These are phyloP conservation scores for Drepana arcuata DNA, from an alignment of 1,140 invertebrate genomes.

Conservation along the genomic window DNA sequence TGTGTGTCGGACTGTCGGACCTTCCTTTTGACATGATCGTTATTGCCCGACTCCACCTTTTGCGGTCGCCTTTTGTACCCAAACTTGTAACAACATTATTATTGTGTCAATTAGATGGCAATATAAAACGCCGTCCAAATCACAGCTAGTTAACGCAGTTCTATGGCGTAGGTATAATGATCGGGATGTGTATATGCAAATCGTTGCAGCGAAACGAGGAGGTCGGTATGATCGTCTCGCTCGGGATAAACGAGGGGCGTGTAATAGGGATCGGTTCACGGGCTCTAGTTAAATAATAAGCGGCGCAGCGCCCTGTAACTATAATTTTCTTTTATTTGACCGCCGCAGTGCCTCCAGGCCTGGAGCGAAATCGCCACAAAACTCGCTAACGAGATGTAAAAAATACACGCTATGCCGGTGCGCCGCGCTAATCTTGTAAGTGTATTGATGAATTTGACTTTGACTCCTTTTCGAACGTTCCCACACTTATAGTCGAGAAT, in stretches of 20 bases:
- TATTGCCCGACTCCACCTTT: constrained; percentile 58
- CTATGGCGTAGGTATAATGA: constrained; percentile 14
- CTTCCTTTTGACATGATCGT: constrained; percentile 69
- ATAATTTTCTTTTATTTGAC: constrained; percentile 64
- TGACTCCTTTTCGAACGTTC: constrained; percentile 13
- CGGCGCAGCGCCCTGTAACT: constrained; percentile 57
- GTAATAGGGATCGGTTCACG: constrained; percentile 45
- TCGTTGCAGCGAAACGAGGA: constrained; percentile 19
- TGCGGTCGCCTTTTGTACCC: constrained; percentile 60
- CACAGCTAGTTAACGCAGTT: constrained; percentile 42
- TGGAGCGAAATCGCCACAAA: constrained; percentile 46
- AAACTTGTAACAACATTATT: constrained; percentile 60
- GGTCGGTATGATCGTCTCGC: constrained; percentile 20
- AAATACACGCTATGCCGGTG: constrained; percentile 43
- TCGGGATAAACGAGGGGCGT: constrained; percentile 40
- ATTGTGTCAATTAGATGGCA: constrained; percentile 61
- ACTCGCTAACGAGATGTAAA: constrained; percentile 55
- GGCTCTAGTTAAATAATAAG: constrained; percentile 68
- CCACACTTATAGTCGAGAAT: constrained; percentile 5
- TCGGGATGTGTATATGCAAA: constrained; percentile 42
- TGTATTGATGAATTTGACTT: constrained; percentile 32
- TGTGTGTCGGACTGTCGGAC: constrained; percentile 63
- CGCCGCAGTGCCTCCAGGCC: constrained; percentile 43
- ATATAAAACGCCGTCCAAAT: constrained; percentile 48
- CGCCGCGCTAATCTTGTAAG: constrained; percentile 22